Base-by-base conservation (phyloP, 2,888 invertebrate species). In the Platypus cylindrus region DNA sequence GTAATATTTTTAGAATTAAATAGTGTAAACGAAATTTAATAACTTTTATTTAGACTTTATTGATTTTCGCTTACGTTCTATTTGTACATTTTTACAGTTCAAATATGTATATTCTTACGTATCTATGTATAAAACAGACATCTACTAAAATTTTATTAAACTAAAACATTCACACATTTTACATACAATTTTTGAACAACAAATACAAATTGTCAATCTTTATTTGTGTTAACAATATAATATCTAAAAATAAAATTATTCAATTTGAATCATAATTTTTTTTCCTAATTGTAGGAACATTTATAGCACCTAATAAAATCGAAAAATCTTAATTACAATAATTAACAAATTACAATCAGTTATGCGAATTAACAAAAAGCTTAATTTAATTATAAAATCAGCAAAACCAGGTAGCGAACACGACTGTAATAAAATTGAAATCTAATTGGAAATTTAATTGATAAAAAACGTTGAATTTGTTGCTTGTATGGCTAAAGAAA, bases 211-310 rank as follows among this genome's bases (percentile, higher is more conserved):
- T 43, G 34, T 42, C 35, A n/a, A n/a, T 31, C 13, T 13, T 30
- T 34, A 45, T 46, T 46, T 46, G 48, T n/a, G 46, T 47, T 46
- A 48, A 45, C 44, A 44, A 48, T n/a, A n/a, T n/a, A n/a, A n/a
- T n/a, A n/a, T n/a, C n/a, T n/a, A n/a, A n/a, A n/a, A n/a, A n/a
- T n/a, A n/a, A n/a, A n/a, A n/a, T n/a, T n/a, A n/a, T 43, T 45
- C 40, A 46, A 44, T 41, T 45, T 40, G 38, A 45, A 47, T 47
- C 17, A 30, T 34, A 22, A 27, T 9, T 20, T 30, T 35, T n/a
- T 23, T 17, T 30, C 18, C 26, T 30, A 37, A 29, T 31, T 36
- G 26, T n/a, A n/a, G n/a, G n/a, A n/a, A n/a, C n/a, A n/a, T n/a
- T n/a, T n/a, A n/a, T n/a, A n/a, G n/a, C n/a, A n/a, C n/a, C n/a